Evolutionary conservation across 2,888 invertebrate species (phyloP), one percentile per base, ranked within the genome.

Genomic region (Trichacis sp.): DNA sequence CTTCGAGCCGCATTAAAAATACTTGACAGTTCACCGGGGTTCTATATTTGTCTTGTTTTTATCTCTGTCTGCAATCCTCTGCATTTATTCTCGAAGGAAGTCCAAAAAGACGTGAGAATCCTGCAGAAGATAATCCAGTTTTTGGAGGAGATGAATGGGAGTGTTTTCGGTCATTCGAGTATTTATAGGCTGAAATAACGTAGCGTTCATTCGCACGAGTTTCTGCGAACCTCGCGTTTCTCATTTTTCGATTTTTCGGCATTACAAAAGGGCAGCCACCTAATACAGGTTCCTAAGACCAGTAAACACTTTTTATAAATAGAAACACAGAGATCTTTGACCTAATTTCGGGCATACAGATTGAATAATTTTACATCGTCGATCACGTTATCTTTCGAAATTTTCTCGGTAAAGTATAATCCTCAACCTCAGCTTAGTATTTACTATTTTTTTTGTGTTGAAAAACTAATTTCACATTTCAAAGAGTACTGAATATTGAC

Each of bases 321-420:
- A 45, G 11, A 45, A n/a, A 17, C 11, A 19, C 3, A 17, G 29
- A 29, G 46, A 29, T 47, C 46, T 29, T 47, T 47, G 46, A 47
- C 46, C 46, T n/a, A 47, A 47, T 47, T 47, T 29, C 2, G 20
- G 11, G n/a, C 33, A n/a, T n/a, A n/a, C n/a, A n/a, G n/a, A n/a
- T n/a, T n/a, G n/a, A n/a, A n/a, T n/a, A n/a, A n/a, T n/a, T n/a
- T n/a, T n/a, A n/a, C n/a, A n/a, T n/a, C n/a, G n/a, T n/a, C n/a
- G n/a, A n/a, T n/a, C n/a, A n/a, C n/a, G n/a, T n/a, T n/a, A n/a
- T n/a, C n/a, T n/a, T n/a, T n/a, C n/a, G n/a, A n/a, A n/a, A n/a
- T n/a, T n/a, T n/a, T n/a, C n/a, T n/a, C n/a, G n/a, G n/a, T n/a
- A n/a, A n/a, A n/a, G n/a, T n/a, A n/a, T n/a, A n/a, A n/a, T n/a